Percentiles rank a stretch among this genome's conserved stretches.
These are phyloP conservation scores for Tribolium castaneum DNA, from an alignment of 1,140 invertebrate genomes.

Conservation along the genomic window DNA sequence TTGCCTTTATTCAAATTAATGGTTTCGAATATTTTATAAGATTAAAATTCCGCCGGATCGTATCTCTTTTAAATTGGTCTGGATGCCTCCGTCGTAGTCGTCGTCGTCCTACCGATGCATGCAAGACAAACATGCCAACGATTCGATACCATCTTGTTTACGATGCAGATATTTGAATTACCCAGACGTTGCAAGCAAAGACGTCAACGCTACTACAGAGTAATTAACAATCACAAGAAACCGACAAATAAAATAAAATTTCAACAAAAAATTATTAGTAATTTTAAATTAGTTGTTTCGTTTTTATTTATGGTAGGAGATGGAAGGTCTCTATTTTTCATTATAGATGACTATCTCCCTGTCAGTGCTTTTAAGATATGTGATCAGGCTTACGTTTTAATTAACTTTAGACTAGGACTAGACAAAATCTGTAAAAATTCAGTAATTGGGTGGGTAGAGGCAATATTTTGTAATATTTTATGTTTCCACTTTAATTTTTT, in stretches of 20 bases:
- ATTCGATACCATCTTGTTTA: slow-evolving; percentile 42
- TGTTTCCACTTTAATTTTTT: not conserved
- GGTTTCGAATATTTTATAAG: slow-evolving; percentile 61
- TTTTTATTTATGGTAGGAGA: not conserved
- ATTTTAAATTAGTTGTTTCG: too few species aligned
- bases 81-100: slow-evolving; percentile 50
- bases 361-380: not conserved
- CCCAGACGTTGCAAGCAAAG: slow-evolving; percentile 11
- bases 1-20: slow-evolving; percentile 65
- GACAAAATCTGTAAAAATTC: not conserved
- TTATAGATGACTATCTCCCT: not conserved
- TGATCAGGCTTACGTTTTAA: not conserved
- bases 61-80: slow-evolving; percentile 61
- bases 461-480: not conserved
- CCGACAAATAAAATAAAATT: too few species aligned
- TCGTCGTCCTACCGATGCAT: slow-evolving; percentile 11
- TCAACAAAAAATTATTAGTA: too few species aligned
- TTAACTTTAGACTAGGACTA: not conserved
- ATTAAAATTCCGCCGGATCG: slow-evolving; percentile 57
- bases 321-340: not conserved
- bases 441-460: not conserved
- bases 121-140: slow-evolving; percentile 35
- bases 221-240: too few species aligned
- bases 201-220: not conserved
- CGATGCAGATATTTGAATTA: slow-evolving; percentile 14